phyloP scores from a whole-genome alignment of 2,113 vertebrate species.

The Sander vitreus region DNA sequence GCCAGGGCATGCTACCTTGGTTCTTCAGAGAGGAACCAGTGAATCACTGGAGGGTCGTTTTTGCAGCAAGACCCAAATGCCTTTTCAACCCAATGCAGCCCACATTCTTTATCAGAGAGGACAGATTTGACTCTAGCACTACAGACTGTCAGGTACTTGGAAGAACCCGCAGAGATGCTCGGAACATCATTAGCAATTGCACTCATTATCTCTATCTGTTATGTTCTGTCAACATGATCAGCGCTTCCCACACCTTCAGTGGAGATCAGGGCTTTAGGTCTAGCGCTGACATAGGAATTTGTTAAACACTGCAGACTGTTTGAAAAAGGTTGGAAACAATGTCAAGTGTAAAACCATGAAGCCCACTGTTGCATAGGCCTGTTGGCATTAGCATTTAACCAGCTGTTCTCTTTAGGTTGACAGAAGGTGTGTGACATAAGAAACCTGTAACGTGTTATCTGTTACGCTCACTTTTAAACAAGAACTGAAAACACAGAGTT shows the following conservation, averaged over 20 bases:
- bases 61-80: not conserved
- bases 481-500: slow-evolving; percentile 1
- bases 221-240: not conserved
- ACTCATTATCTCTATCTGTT: not conserved
- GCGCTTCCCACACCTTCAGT: not conserved
- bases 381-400: slow-evolving; percentile 20
- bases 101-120: not conserved
- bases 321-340: not conserved
- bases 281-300: slow-evolving; percentile 11
- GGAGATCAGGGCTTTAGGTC: not conserved
- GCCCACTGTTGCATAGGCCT: slow-evolving; percentile 27
- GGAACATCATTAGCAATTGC: not conserved
- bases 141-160: too few relatives aligned
- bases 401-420: slow-evolving; percentile 40
- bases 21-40: too few relatives aligned
- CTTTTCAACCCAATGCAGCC: not conserved
- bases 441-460: slow-evolving; percentile 18
- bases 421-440: slow-evolving; percentile 46
- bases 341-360: slow-evolving; percentile 9
- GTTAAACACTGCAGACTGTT: not conserved
- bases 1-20: too few relatives aligned
- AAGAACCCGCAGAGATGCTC: not conserved
- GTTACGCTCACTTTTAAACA: slow-evolving; percentile 14
- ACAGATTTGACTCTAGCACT: not conserved
- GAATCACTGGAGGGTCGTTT: too few relatives aligned